Percentiles rank a stretch among this genome's conserved stretches.
Conservation (phyloP, 92 coral and sea anemone genomes). For the Anthopleura xanthogrammica region DNA sequence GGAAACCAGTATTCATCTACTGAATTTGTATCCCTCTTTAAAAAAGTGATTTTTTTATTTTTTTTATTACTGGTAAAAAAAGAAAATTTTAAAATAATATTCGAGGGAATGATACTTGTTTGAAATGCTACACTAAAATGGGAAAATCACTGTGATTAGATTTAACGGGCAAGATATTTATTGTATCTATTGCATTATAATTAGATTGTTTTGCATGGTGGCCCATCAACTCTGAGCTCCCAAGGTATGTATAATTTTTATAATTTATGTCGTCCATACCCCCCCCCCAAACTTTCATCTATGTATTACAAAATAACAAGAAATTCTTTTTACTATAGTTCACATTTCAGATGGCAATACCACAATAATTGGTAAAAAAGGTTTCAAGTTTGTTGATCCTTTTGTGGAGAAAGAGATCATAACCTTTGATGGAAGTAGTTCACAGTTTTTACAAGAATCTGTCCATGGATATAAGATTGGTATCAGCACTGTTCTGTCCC, state of each 20-base stretch:
- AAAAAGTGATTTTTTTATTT: no score
- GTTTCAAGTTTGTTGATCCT: constrained; percentile 92
- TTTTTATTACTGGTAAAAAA: no score
- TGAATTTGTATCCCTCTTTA: no score
- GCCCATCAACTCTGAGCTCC: constrained; percentile 69
- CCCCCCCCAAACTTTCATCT: neutral
- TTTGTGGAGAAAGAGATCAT: constrained; percentile 79
- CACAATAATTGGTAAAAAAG: constrained; percentile 65
- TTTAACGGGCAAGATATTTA: no score
- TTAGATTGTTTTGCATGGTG: constrained; percentile 81
- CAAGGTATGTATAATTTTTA: constrained; percentile 36
- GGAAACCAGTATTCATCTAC: no score
- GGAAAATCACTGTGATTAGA: no score
- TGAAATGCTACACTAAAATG: no score
- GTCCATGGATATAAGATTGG: constrained; percentile 56
- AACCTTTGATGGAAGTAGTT: constrained; percentile 75
- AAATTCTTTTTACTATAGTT: constrained; percentile 42
- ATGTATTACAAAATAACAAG: neutral
- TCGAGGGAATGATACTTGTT: no score
- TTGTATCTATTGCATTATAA: neutral
- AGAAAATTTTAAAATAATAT: no score
- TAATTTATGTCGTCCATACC: neutral
- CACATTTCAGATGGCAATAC: constrained; percentile 73
- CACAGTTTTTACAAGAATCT: constrained; percentile 69
- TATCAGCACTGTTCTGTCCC: constrained; percentile 70